Conservation (phyloP, 2,888 invertebrate species). For the Sminthurides aquaticus region DNA sequence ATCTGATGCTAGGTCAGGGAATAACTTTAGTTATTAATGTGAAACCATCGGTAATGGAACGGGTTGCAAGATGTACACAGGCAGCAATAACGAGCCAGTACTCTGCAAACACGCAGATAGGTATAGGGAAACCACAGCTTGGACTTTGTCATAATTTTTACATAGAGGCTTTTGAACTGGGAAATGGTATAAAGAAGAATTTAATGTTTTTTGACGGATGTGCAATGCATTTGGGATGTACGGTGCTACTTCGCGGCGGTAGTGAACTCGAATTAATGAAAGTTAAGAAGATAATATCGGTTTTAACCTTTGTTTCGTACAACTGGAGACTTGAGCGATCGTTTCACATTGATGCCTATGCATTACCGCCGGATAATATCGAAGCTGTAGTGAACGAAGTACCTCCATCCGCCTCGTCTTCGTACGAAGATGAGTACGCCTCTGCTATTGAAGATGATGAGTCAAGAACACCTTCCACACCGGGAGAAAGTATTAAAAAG, state of each 20-base stretch:
- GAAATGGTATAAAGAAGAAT: constrained; percentile 62
- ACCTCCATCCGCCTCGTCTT: not conserved
- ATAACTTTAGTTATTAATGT: constrained; percentile 85
- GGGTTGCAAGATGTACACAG: constrained; percentile 67
- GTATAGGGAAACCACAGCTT: constrained; percentile 67
- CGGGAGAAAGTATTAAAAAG: not conserved
- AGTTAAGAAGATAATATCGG: constrained; percentile 73
- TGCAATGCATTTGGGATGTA: constrained; percentile 74
- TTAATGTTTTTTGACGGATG: constrained; percentile 91
- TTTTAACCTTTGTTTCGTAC: constrained; percentile 75
- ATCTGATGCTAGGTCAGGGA: constrained; percentile 66
- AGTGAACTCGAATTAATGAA: constrained; percentile 63
- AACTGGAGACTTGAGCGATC: constrained; percentile 89
- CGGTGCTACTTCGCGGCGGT: constrained; percentile 75
- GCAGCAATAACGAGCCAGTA: constrained; percentile 66
- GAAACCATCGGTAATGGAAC: constrained; percentile 69
- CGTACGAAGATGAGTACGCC: constrained; percentile 30
- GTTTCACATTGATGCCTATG: constrained; percentile 80
- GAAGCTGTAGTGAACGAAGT: too few species aligned
- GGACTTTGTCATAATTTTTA: constrained; percentile 80
- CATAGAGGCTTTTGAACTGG: constrained; percentile 54
- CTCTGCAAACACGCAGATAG: constrained; percentile 79
- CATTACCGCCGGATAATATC: constrained; percentile 56
- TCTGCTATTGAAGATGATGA: constrained; percentile 26
- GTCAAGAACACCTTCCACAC: not conserved